phyloP scores from a whole-genome alignment of 2,888 invertebrate genomes.

The Argyresthia goedartella region DNA sequence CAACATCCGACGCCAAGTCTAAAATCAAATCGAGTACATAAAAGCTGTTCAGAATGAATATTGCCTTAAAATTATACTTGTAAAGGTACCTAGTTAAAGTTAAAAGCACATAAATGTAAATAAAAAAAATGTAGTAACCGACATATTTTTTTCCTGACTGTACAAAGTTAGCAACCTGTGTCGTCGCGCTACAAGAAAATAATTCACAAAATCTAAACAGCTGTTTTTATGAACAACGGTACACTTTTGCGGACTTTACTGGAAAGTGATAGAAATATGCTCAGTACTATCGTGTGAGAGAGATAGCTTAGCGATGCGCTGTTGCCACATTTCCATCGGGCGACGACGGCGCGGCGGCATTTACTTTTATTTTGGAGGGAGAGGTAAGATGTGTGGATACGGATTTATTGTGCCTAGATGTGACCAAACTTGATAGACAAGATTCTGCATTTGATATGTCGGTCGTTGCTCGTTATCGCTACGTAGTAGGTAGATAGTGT shows the following conservation, averaged over 20 bases:
- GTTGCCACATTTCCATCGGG: slow-evolving; percentile 2
- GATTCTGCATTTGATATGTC: too few relatives aligned
- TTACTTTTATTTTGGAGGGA: neutral
- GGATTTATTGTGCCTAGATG: neutral
- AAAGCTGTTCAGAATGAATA: too few relatives aligned
- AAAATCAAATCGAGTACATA: too few relatives aligned
- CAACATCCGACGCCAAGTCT: too few relatives aligned
- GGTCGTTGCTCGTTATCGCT: too few relatives aligned
- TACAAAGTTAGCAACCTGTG: neutral
- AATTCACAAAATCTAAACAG: slow-evolving; percentile 13
- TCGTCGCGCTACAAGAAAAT: neutral
- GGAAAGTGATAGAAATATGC: neutral
- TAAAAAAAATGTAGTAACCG: too few relatives aligned
- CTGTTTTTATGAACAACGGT: slow-evolving; percentile 14
- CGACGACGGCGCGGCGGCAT: neutral
- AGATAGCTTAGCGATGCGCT: neutral
- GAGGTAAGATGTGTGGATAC: neutral
- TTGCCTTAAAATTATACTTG: too few relatives aligned
- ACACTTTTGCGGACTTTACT: neutral
- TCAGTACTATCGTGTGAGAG: neutral
- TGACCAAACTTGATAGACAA: neutral
- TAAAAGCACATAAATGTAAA: too few relatives aligned
- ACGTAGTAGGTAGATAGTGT: too few relatives aligned
- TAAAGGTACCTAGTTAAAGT: too few relatives aligned
- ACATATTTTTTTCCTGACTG: neutral